These are phyloP conservation scores for Agriopis marginaria DNA, from an alignment of 2,888 invertebrate genomes.

Conservation along the genomic window DNA sequence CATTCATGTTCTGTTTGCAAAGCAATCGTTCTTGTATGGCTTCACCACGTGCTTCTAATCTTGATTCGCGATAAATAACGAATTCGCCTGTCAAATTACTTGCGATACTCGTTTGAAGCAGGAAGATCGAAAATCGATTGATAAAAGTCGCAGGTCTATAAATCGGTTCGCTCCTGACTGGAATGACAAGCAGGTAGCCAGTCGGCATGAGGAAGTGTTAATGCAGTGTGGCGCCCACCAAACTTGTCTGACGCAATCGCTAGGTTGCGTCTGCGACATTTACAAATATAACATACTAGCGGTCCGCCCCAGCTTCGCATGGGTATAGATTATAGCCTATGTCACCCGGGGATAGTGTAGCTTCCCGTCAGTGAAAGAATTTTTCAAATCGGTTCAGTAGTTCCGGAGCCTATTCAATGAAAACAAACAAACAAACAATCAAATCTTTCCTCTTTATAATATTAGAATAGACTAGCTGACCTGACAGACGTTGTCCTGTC, in stretches of 20 bases:
- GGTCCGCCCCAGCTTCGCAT: no score
- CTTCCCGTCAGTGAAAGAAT: no score
- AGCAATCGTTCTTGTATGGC: constrained; percentile 4
- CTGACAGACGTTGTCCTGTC: no score
- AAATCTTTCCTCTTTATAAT: no score
- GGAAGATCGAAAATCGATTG: constrained; percentile 27
- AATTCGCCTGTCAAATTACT: not conserved
- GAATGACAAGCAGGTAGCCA: constrained; percentile 24
- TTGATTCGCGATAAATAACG: constrained; percentile 10
- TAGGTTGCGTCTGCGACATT: not conserved
- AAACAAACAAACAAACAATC: no score
- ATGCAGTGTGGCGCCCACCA: constrained; percentile 24
- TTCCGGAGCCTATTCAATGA: no score
- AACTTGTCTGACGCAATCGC: constrained; percentile 23
- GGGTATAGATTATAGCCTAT: no score
- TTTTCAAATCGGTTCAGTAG: no score
- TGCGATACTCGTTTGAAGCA: constrained; percentile 3
- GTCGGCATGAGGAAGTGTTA: constrained; percentile 30
- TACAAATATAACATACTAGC: not conserved
- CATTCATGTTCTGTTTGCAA: constrained; percentile 7
- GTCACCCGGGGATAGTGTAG: no score
- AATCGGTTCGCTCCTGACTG: constrained; percentile 5
- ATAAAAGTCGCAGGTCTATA: constrained; percentile 20
- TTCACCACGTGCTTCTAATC: constrained; percentile 16
- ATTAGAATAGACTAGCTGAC: no score